Percentiles rank a stretch among this genome's conserved stretches.
Evolutionary conservation across 2,113 vertebrate species (phyloP).

Genomic region (Brachypodius melanocephalos): DNA sequence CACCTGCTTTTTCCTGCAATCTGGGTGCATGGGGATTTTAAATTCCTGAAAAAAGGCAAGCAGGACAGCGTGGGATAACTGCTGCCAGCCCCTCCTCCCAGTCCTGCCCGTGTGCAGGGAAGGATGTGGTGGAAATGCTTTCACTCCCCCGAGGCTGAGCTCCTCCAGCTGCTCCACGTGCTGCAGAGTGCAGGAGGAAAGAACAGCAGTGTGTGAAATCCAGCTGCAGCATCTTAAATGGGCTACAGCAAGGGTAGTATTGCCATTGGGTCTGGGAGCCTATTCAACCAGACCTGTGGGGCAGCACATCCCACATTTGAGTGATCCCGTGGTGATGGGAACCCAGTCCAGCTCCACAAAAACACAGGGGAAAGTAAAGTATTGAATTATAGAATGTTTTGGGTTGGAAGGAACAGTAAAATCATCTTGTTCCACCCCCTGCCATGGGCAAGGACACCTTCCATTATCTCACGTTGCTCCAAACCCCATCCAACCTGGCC

Average conservation of each 20-base stretch:
- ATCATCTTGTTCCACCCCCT: not conserved
- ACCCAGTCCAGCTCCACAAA: not conserved
- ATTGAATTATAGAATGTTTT: not conserved
- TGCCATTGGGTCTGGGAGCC: not conserved
- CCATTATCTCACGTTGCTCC: not conserved
- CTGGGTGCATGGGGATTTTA: not conserved
- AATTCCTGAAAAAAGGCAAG: not conserved
- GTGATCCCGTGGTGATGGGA: not conserved
- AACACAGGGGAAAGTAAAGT: not conserved
- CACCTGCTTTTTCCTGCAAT: not conserved
- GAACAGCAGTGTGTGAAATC: not conserved
- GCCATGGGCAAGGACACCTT: not conserved
- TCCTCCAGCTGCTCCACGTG: slow-evolving; percentile 37
- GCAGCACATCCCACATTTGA: not conserved
- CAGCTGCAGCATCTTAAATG: not conserved
- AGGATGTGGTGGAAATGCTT: slow-evolving; percentile 50
- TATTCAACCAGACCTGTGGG: not conserved
- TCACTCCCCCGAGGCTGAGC: not conserved
- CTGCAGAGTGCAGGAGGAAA: not conserved
- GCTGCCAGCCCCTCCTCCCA: not conserved
- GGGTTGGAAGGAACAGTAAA: not conserved
- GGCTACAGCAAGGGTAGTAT: not conserved
- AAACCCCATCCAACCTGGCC: not conserved
- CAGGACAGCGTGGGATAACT: not conserved
- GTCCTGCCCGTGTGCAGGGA: not conserved